Conservation (phyloP, 2,113 vertebrate genomes). For the Oenanthe melanoleuca region DNA sequence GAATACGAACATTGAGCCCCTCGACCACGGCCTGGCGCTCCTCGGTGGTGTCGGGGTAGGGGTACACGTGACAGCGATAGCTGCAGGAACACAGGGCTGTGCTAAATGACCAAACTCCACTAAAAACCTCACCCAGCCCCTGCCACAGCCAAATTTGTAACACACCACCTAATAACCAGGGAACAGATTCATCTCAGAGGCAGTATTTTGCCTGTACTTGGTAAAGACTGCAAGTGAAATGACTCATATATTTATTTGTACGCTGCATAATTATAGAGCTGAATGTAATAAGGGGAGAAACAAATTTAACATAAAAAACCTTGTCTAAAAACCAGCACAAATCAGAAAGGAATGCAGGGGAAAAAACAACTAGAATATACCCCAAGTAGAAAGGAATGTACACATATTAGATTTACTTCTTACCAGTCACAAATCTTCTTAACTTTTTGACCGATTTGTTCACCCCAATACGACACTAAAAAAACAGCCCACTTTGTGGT, state of each 20-base stretch:
- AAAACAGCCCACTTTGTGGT: slow-evolving; percentile 89
- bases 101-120: neutral
- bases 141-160: neutral
- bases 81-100: slow-evolving; percentile 56
- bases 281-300: neutral
- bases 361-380: neutral
- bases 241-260: neutral
- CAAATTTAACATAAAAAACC: neutral
- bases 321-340: neutral
- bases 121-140: neutral
- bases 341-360: neutral
- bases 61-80: slow-evolving; percentile 95
- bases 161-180: fast-evolving
- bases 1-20: slow-evolving; percentile 88
- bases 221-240: neutral
- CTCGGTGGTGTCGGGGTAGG: slow-evolving; percentile 87
- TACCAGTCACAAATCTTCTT: slow-evolving; percentile 99
- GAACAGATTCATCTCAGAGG: neutral
- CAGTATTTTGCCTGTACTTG: neutral
- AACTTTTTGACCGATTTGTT: slow-evolving; percentile 96
- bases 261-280: neutral
- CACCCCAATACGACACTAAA: slow-evolving; percentile 96
- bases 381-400: neutral
- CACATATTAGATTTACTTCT: slow-evolving; percentile 38
- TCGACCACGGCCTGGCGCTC: slow-evolving; percentile 87